Evolutionary conservation across 2,888 invertebrate species (phyloP).

Genomic region (Rhopalosiphum nymphaeae): DNA sequence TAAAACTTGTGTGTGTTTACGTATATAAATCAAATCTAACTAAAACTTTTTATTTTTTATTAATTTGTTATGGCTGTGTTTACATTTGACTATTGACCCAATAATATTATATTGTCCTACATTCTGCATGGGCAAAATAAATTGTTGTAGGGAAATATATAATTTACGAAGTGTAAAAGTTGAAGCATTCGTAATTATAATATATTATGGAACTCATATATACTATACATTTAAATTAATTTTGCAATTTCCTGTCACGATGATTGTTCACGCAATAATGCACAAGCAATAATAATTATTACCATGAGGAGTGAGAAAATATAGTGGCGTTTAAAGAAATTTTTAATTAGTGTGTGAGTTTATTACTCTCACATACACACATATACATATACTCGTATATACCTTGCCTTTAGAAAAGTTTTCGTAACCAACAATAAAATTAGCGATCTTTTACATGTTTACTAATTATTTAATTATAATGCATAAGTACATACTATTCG

Average conservation of each 20-base stretch:
- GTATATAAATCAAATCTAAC: neutral
- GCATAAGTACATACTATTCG: neutral
- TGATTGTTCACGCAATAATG: slow-evolving; percentile 18
- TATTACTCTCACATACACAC: neutral
- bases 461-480: neutral
- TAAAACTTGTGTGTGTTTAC: neutral
- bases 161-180: slow-evolving; percentile 20
- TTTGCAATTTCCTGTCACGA: slow-evolving; percentile 50
- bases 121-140: neutral
- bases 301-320: neutral
- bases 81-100: neutral
- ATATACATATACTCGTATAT: neutral
- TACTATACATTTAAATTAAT: neutral
- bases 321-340: neutral
- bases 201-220: neutral
- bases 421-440: neutral
- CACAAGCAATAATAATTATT: neutral
- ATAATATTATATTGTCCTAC: neutral
- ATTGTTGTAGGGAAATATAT: neutral
- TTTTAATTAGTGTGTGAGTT: neutral
- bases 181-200: slow-evolving; percentile 43
- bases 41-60: neutral
- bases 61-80: neutral
- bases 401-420: neutral
- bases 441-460: neutral